phyloP scores from a whole-genome alignment of 1,140 invertebrate species.

The Drosophila kanapiae region DNA sequence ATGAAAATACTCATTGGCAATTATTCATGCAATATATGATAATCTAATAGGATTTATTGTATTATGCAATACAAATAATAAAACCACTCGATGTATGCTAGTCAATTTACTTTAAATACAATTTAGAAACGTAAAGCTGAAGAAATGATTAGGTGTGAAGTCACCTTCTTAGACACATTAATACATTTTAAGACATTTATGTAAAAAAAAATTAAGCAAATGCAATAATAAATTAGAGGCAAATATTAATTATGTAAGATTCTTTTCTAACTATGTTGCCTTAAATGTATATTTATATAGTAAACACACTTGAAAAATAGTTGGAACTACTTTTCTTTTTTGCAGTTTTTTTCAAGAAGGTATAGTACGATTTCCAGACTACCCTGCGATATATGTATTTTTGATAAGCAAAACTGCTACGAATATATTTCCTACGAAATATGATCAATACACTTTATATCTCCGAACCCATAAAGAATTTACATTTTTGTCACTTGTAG shows the following conservation, averaged over 20 bases:
- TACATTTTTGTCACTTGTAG: no score
- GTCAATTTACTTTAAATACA: conserved; percentile 57
- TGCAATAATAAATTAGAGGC: conserved; percentile 54
- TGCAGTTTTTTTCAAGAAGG: not conserved
- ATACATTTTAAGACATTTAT: conserved; percentile 36
- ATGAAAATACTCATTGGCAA: conserved; percentile 29
- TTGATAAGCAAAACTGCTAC: no score
- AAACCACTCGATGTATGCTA: conserved; percentile 34
- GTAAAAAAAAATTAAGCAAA: conserved; percentile 44
- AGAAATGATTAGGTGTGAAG: not conserved
- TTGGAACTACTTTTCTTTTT: not conserved
- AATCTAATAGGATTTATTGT: conserved; percentile 20
- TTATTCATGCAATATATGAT: conserved; percentile 19
- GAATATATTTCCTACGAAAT: no score
- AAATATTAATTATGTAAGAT: conserved; percentile 20
- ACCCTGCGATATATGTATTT: no score
- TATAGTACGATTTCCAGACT: no score
- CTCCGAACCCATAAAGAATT: no score
- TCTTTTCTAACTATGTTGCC: conserved; percentile 20
- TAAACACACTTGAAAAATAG: conserved; percentile 12
- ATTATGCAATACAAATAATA: conserved; percentile 21
- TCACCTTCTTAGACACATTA: conserved; percentile 38
- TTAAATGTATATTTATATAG: conserved; percentile 8
- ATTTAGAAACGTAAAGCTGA: conserved; percentile 23
- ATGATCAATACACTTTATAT: no score